Evolutionary conservation across 2,888 invertebrate species (phyloP), one percentile per base, ranked within the genome.

Genomic region (Rhorus exstirpatorius): DNA sequence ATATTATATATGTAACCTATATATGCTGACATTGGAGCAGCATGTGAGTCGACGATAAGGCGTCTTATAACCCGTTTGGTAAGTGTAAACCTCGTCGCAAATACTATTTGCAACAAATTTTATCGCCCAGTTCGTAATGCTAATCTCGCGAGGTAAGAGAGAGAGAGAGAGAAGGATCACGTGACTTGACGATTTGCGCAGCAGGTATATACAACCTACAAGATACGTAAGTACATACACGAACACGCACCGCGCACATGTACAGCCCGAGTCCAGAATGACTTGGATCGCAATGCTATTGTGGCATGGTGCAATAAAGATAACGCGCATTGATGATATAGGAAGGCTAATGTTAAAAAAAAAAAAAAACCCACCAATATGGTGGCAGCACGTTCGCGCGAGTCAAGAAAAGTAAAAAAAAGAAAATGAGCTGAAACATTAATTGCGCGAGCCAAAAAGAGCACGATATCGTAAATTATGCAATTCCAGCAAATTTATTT

Each of bases 101-200:
- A 83, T 77, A 83, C 75, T 84, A 88, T 88, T 87, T 83, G 79
- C 83, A 70, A 80, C 80, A 82, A 82, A 85, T 84, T 82, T 88
- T 87, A 87, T 87, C 84, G 85, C 83, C n/a, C 70, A 51, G 80
- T 83, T 85, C 84, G 80, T 84, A 83, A 86, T 83, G 83, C 79
- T 85, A 85, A 86, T 87, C 85, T 82, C 44, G 51, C 61, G 61
- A 53, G 55, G 38, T 14, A 31, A 31, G 35, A 19, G 75, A 55
- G 58, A 53, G 38, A 60, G 21, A 14, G n/a, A 58, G 61, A 51
- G 46, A 44, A 31, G 51, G 70, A 79, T 78, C 85, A 83, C 84
- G 84, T 84, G 81, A 83, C 74, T 21, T n/a, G 35, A 31, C 77
- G 76, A 81, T 77, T 83, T 81, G 83, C 83, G 75, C 75, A 58